Percentiles rank a stretch among this genome's conserved stretches.
Evolutionary conservation across 1,140 invertebrate species (phyloP).

Genomic region (Teleopsis dalmanni): DNA sequence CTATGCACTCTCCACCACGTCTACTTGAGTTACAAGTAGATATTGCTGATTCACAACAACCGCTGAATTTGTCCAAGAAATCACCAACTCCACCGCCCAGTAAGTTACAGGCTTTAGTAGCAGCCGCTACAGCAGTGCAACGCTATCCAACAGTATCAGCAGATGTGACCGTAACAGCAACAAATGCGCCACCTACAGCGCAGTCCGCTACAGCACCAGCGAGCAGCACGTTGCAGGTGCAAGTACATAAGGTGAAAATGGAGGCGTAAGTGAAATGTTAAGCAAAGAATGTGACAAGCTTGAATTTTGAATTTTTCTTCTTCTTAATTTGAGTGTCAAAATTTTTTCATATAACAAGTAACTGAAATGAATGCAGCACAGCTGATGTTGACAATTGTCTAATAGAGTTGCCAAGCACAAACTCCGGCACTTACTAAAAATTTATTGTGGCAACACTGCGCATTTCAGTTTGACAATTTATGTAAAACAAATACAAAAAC

Average conservation of each 20-base stretch:
- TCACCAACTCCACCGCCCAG: constrained; percentile 69
- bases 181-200: constrained; percentile 12
- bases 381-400: too few relatives aligned
- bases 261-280: constrained; percentile 57
- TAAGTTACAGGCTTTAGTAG: constrained; percentile 41
- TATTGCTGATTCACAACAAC: constrained; percentile 72
- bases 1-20: constrained; percentile 39
- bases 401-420: too few relatives aligned
- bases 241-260: constrained; percentile 51
- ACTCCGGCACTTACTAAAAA: too few relatives aligned
- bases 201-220: constrained; percentile 31
- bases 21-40: constrained; percentile 68
- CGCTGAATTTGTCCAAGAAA: constrained; percentile 81
- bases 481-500: too few relatives aligned
- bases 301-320: too few relatives aligned
- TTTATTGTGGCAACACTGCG: too few relatives aligned
- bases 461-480: too few relatives aligned
- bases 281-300: too few relatives aligned
- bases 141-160: constrained; percentile 33
- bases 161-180: constrained; percentile 35
- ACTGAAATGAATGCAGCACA: too few relatives aligned
- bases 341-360: too few relatives aligned
- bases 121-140: constrained; percentile 31
- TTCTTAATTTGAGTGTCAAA: too few relatives aligned
- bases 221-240: constrained; percentile 11